A percentile compares a stretch with the other conserved stretches of the same genome.
These are phyloP conservation scores for Nomada flava DNA, from an alignment of 2,888 invertebrate genomes.

Conservation along the genomic window DNA sequence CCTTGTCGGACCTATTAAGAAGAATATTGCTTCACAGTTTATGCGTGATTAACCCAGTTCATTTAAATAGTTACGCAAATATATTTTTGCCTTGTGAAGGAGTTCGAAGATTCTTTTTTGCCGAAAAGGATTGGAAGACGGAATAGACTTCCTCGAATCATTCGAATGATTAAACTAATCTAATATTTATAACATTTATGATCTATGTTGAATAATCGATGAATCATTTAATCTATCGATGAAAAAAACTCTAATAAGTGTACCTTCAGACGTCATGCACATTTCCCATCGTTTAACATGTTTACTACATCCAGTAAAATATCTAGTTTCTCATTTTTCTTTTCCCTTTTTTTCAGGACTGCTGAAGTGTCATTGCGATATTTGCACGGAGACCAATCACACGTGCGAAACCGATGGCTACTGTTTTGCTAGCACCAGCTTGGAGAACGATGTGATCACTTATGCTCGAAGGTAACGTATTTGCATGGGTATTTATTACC, in stretches of 20 bases:
- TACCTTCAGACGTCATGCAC: background rate
- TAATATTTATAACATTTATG: too few relatives aligned
- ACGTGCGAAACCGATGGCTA: slow-evolving; percentile 96
- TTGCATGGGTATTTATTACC: slow-evolving; percentile 50
- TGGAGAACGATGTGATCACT: slow-evolving; percentile 86
- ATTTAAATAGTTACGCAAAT: slow-evolving; percentile 21
- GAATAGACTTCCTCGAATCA: background rate
- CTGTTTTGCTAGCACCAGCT: slow-evolving; percentile 92
- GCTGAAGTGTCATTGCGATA: slow-evolving; percentile 94
- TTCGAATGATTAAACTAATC: too few relatives aligned
- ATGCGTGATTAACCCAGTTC: slow-evolving; percentile 9
- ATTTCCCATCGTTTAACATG: background rate
- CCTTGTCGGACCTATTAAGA: slow-evolving; percentile 10
- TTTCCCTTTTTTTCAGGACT: slow-evolving; percentile 86
- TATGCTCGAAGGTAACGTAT: slow-evolving; percentile 90
- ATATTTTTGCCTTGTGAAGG: background rate
- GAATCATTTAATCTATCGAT: too few relatives aligned
- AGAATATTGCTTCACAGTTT: slow-evolving; percentile 8
- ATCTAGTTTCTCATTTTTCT: slow-evolving; percentile 16
- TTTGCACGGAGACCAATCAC: slow-evolving; percentile 89
- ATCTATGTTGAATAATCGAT: too few relatives aligned
- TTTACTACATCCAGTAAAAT: background rate
- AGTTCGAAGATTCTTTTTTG: background rate
- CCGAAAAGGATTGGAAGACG: background rate
- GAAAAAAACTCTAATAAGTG: background rate